Evolutionary conservation across 2,113 vertebrate species (phyloP).

Genomic region (Recurvirostra avosetta): DNA sequence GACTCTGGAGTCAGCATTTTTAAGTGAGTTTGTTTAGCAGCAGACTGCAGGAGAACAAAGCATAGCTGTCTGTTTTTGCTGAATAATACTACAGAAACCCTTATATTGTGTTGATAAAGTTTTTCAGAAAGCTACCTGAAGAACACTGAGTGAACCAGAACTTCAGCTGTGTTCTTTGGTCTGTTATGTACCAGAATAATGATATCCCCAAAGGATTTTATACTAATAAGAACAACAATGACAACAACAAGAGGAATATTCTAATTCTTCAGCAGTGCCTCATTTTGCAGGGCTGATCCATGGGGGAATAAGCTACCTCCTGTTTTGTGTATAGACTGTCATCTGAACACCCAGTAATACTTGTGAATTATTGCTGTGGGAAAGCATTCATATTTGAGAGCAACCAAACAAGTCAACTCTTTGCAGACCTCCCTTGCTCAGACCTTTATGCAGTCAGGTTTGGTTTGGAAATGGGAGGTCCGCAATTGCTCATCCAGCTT

Average conservation of each 20-base stretch:
- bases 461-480: not conserved
- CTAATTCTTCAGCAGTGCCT: not conserved
- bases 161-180: not conserved
- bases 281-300: not conserved
- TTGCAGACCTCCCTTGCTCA: not conserved
- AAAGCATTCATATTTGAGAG: not conserved
- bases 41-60: constrained; percentile 16
- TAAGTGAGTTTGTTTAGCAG: not conserved
- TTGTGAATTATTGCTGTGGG: not conserved
- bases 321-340: not conserved
- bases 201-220: not conserved
- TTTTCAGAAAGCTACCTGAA: constrained; percentile 23
- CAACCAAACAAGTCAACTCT: not conserved
- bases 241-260: not conserved
- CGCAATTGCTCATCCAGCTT: not conserved
- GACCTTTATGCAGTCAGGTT: not conserved
- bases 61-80: not conserved
- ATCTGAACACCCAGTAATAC: not conserved
- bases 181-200: not conserved
- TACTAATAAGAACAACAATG: not conserved
- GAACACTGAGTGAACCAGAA: not conserved
- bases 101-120: not conserved
- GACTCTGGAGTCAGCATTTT: not conserved
- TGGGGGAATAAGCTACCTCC: not conserved
- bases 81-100: not conserved